A percentile compares a stretch with the other conserved stretches of the same genome.
Evolutionary conservation across 2,888 invertebrate species (phyloP).

Genomic region (Gymnosoma rotundatum): DNA sequence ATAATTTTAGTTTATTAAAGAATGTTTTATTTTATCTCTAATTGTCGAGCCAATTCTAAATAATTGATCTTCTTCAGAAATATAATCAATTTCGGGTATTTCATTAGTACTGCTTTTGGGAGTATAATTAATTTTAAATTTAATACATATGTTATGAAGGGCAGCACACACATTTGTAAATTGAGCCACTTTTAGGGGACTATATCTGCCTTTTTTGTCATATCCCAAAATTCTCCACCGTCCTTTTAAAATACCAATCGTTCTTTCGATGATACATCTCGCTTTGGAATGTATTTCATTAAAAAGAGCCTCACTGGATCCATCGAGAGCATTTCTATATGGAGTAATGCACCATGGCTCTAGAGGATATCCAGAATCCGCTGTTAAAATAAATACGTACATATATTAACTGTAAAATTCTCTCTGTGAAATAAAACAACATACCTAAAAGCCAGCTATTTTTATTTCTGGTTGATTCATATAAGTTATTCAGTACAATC

Average conservation of each 20-base stretch:
- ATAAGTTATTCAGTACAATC: neutral
- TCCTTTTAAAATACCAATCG: too few relatives aligned
- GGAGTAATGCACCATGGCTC: too few relatives aligned
- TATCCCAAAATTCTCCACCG: neutral
- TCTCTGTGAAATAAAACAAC: too few relatives aligned
- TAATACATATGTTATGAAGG: neutral
- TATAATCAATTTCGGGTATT: too few relatives aligned
- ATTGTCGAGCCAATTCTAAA: too few relatives aligned
- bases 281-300: neutral
- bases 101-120: too few relatives aligned
- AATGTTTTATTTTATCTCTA: too few relatives aligned
- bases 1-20: too few relatives aligned
- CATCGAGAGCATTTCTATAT: neutral
- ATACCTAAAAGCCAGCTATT: neutral
- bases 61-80: too few relatives aligned
- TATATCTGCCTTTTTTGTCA: neutral
- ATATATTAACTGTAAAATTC: too few relatives aligned
- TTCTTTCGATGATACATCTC: neutral
- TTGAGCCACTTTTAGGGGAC: neutral
- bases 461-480: neutral
- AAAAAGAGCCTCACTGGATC: neutral
- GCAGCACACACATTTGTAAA: neutral
- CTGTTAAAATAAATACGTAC: neutral
- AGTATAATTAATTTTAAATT: neutral
- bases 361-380: neutral